Evolutionary conservation across 2,797 vertebrate genomes (phyloP), one percentile per base, ranked within the genome.

Genomic region (Hippoglossus hippoglossus): DNA sequence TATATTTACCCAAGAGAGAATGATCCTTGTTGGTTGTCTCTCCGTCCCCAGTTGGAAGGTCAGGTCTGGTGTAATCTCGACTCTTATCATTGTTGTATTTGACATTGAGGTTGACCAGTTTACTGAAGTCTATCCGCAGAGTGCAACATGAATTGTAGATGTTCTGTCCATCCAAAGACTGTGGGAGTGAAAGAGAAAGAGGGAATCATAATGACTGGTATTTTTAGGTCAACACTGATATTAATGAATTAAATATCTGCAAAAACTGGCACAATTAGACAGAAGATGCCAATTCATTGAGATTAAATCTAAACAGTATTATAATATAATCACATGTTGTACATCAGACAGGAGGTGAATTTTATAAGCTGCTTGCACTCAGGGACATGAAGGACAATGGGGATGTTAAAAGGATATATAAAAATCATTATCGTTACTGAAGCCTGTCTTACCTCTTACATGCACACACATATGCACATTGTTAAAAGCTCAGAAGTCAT

Each of bases 61-160:
- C 98, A 13, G 98, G 98, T 81, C 98, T 94, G 73, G 98, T 99
- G 85, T 99, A 99, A 89, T 99, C 98, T 67, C 98, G 95, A 87
- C 98, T 99, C 94, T 99, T 99, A 86, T 99, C 98, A 0, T 99
- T 99, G 95, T 99, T 99, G 94, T 99, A 99, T 87, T 99, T 99
- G 60, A 99, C 98, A 58, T 99, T 99, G 88, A 99, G 95, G 93
- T 97, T 98, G 91, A 98, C 97, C 93, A 99, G 92, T 92, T 99
- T 99, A 87, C 97, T 98, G 94, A 99, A 99, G 94, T 99, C 98
- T 89, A 99, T 99, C 83, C 98, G 95, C 79, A 99, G 94, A 5
- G 98, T 99, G 86, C 98, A 99, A 93, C 98, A 99, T 39, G 97
- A 97, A 88, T 99, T 99, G 87, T 99, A 99, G 91, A 99, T 99